Percentiles rank a stretch among this genome's conserved stretches.
Evolutionary conservation across 2,888 invertebrate genomes (phyloP).

Genomic region (Desoria tigrina): DNA sequence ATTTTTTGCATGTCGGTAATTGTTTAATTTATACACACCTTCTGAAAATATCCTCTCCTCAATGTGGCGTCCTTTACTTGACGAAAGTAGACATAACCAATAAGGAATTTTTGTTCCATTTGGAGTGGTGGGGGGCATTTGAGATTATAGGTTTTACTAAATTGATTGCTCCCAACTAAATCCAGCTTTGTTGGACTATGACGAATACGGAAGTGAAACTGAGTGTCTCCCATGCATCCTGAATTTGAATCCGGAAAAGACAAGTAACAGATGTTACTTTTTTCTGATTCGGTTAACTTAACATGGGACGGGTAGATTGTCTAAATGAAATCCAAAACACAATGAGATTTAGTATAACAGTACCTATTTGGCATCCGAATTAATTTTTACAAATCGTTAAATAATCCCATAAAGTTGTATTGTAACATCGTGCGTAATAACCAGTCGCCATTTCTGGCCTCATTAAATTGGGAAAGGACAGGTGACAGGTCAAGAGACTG

Average conservation of each 20-base stretch:
- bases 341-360: too few species aligned
- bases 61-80: constrained; percentile 90
- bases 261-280: constrained; percentile 92
- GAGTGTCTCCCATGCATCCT: constrained; percentile 97
- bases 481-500: too few species aligned
- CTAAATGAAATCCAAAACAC: constrained; percentile 61
- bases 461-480: too few species aligned
- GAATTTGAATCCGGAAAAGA: constrained; percentile 99
- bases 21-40: too few species aligned
- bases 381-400: constrained; percentile 1
- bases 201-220: constrained; percentile 89
- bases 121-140: constrained; percentile 75
- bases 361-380: not conserved
- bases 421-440: too few species aligned
- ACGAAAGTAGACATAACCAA: constrained; percentile 98
- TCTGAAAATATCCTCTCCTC: constrained; percentile 97
- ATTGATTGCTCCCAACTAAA: constrained; percentile 53
- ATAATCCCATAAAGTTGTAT: too few species aligned
- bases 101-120: constrained; percentile 83
- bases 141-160: constrained; percentile 66
- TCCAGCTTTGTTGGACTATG: constrained; percentile 62
- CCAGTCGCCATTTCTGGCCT: too few species aligned
- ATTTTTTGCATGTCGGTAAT: too few species aligned
- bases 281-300: constrained; percentile 77
- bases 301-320: constrained; percentile 80